Percentiles rank a stretch among this genome's conserved stretches.
These are phyloP conservation scores for Apamea sordens DNA, from an alignment of 2,888 invertebrate genomes.

Conservation along the genomic window DNA sequence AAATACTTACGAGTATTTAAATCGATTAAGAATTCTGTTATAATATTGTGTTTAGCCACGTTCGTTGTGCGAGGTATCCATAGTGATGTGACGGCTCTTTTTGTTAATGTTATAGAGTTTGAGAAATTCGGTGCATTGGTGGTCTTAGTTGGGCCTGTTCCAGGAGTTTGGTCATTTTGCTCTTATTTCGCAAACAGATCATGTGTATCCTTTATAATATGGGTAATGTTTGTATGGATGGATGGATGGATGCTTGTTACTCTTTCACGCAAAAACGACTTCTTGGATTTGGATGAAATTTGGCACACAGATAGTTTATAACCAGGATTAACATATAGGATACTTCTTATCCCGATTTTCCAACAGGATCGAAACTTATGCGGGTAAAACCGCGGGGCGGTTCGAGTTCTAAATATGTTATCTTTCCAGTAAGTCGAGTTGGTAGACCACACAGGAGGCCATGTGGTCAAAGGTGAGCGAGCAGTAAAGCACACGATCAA, in stretches of 20 bases:
- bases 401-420: not conserved
- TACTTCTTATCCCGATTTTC: too few species aligned
- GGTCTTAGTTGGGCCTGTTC: conserved; percentile 6
- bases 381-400: too few species aligned
- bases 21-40: conserved; percentile 63
- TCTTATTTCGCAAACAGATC: not conserved
- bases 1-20: conserved; percentile 49
- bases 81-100: conserved; percentile 51
- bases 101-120: conserved; percentile 24
- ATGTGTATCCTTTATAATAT: not conserved
- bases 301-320: too few species aligned
- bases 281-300: too few species aligned
- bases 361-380: too few species aligned
- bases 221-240: too few species aligned
- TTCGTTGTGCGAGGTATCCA: conserved; percentile 40
- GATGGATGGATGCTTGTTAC: too few species aligned
- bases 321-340: too few species aligned
- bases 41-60: conserved; percentile 63
- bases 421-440: not conserved
- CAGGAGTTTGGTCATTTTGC: not conserved
- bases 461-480: not conserved
- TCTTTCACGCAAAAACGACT: too few species aligned
- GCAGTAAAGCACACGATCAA: not conserved
- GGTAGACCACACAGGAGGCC: not conserved
- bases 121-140: conserved; percentile 22